Evolutionary conservation across 2,113 vertebrate genomes (phyloP).

Genomic region (Podarcis raffonei): DNA sequence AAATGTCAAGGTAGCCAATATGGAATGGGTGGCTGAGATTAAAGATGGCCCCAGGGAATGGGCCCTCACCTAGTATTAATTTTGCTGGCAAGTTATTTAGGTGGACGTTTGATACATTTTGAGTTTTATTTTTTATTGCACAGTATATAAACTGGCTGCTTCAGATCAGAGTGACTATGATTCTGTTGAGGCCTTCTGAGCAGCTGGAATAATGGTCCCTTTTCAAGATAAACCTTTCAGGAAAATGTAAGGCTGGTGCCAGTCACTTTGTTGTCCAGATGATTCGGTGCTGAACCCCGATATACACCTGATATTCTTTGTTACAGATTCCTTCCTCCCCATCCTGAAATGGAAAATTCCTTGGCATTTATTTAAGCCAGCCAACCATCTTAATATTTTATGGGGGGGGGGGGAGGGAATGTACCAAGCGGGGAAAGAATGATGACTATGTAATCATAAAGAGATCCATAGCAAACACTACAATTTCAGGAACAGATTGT

Average conservation of each 20-base stretch:
- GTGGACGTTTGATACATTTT: not conserved
- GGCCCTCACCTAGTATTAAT: not conserved
- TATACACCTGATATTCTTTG: not conserved
- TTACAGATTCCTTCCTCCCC: not conserved
- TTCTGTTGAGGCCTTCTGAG: not conserved
- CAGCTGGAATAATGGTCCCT: not conserved
- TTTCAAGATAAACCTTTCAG: not conserved
- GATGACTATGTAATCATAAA: not conserved
- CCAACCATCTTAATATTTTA: not conserved
- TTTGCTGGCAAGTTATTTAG: not conserved
- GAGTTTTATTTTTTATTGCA: too few relatives aligned
- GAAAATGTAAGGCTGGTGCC: not conserved
- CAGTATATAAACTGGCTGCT: not conserved
- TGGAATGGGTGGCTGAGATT: not conserved
- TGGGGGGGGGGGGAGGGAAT: not conserved
- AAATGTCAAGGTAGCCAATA: not conserved
- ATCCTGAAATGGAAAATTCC: not conserved
- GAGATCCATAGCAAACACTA: too few relatives aligned
- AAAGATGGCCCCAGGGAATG: too few relatives aligned
- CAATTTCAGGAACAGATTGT: not conserved
- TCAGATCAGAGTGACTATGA: not conserved
- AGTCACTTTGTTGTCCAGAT: not conserved
- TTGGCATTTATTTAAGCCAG: not conserved
- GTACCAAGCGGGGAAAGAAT: not conserved
- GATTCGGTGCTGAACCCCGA: not conserved